These are phyloP conservation scores for Anarsia innoxiella DNA, from an alignment of 2,888 invertebrate genomes.

Conservation along the genomic window DNA sequence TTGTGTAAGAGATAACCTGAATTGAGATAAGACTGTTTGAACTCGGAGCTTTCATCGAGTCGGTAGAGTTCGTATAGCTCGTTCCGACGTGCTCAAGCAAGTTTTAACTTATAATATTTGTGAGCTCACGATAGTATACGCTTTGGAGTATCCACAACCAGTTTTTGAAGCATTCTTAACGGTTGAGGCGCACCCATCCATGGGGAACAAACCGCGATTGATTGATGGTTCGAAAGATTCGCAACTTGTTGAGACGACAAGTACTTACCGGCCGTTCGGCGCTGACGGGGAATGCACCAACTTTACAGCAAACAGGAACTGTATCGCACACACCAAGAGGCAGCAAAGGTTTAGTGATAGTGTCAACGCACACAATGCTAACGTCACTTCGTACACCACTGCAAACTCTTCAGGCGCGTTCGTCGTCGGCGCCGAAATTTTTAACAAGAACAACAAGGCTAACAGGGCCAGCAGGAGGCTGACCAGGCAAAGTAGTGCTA, in stretches of 20 bases:
- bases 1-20: constrained; percentile 57
- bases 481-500: constrained; percentile 89
- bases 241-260: background rate
- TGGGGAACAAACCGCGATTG: constrained; percentile 17
- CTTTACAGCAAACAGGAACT: constrained; percentile 95
- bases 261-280: constrained; percentile 79
- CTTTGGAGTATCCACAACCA: constrained; percentile 30
- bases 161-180: constrained; percentile 49
- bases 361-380: constrained; percentile 91
- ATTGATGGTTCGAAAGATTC: constrained; percentile 22
- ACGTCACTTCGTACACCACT: constrained; percentile 92
- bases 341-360: constrained; percentile 93
- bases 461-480: constrained; percentile 88
- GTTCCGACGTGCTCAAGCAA: constrained; percentile 24
- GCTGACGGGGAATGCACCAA: constrained; percentile 90
- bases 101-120: constrained; percentile 47
- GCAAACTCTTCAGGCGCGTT: constrained; percentile 85
- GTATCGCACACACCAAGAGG: constrained; percentile 93
- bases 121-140: constrained; percentile 29
- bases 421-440: constrained; percentile 83
- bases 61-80: constrained; percentile 15
- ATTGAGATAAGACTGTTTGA: constrained; percentile 50
- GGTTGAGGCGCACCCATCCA: constrained; percentile 32
- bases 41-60: constrained; percentile 26
- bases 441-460: constrained; percentile 88